Base-by-base conservation (phyloP, 2,113 vertebrate genomes). In the Pteropus alecto region DNA sequence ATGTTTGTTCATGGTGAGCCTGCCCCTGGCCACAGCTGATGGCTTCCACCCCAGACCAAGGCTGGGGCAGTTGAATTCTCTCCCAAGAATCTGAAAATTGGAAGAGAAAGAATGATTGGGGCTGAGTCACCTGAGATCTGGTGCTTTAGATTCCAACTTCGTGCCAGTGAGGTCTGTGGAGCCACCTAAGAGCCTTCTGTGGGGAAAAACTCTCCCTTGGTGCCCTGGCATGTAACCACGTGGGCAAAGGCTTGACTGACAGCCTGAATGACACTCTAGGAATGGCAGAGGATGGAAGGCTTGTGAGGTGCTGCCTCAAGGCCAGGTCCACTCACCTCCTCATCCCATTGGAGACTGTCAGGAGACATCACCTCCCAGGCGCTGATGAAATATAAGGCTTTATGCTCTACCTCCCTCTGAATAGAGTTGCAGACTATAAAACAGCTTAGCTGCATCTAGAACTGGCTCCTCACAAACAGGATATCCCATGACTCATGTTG, bases 211-310 rank as follows among this genome's bases (percentile, higher is more conserved):
- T 58, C 58, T 43, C 16, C 51, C n/a, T 7, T 0, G 22, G 48
- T 3, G 0, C 41, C 30, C 14, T 48, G 46, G 24, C 6, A 2
- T 0, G 6, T 6, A 16, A 11, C 63, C 38, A 28, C 24, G 8
- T 38, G 7, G 38, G 60, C 35, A 38, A 6, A 65, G 71, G 28
- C 38, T 26, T 30, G 54, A 26, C 18, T 14, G 3, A 21, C 46
- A 22, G 43, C 38, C 43, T 4, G 68, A 82, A 63, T 9, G 35
- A 24, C 1, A 70, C 60, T 77, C 48, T 41, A 33, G 56, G 74
- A 79, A 43, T 46, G 28, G 14, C 63, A 92, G 73, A 35, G 68
- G 56, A 35, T 35, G 43, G 38, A 61, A 54, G 60, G 46, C 38
- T 58, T 26, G 24, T 24, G 48, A 78, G 60, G 71, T 18, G 54